These are phyloP conservation scores for Sander lucioperca DNA, from an alignment of 2,113 vertebrate species.

Conservation along the genomic window DNA sequence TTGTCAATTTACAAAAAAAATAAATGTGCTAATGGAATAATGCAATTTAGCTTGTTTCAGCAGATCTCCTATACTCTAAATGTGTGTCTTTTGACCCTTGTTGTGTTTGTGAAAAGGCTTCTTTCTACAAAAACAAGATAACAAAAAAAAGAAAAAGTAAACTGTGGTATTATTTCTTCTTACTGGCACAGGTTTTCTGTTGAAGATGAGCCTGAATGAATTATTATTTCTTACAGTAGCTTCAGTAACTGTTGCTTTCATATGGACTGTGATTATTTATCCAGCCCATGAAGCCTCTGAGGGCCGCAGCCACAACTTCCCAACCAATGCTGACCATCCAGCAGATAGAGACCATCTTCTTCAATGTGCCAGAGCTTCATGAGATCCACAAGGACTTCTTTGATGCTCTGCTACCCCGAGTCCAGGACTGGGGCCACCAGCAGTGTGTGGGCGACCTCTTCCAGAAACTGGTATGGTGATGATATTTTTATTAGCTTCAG, in stretches of 20 bases:
- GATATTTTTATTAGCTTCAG: neutral
- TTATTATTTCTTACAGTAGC: neutral
- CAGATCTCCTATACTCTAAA: neutral
- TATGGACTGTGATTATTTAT: slow-evolving; percentile 6
- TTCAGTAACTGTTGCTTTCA: neutral
- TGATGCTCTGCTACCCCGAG: slow-evolving; percentile 91
- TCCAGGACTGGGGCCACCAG: slow-evolving; percentile 94
- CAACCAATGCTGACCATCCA: slow-evolving; percentile 94
- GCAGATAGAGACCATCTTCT: slow-evolving; percentile 99
- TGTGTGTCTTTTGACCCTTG: neutral
- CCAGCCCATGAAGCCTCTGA: slow-evolving; percentile 98
- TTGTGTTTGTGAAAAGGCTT: neutral
- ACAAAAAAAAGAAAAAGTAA: neutral
- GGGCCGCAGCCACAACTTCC: slow-evolving; percentile 96
- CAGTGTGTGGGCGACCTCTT: slow-evolving; percentile 98
- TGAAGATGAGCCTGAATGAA: neutral
- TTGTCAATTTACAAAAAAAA: neutral
- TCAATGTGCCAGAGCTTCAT: slow-evolving; percentile 97
- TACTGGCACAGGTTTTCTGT: neutral
- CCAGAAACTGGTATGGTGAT: slow-evolving; percentile 92
- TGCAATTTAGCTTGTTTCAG: neutral
- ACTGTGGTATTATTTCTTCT: neutral
- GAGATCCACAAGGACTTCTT: slow-evolving; percentile 99
- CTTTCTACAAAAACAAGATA: neutral
- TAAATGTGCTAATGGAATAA: neutral